Conservation (phyloP, 2,888 invertebrate species). For the Neoaliturus tenellus region DNA sequence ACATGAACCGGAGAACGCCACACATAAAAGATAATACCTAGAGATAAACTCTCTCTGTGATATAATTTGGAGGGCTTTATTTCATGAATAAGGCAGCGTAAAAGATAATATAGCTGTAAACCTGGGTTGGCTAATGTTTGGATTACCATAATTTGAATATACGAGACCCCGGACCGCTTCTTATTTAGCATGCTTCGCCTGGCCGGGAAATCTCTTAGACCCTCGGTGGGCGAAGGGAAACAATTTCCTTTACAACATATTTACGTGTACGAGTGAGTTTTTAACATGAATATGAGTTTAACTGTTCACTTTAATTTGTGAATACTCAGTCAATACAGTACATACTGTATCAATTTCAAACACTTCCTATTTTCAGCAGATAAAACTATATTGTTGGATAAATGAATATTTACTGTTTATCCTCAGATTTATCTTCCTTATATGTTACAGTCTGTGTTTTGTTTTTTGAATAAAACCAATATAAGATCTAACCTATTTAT, state of each 20-base stretch:
- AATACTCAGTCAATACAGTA: no score
- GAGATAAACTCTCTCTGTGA: slow-evolving; percentile 17
- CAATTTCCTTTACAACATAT: slow-evolving; percentile 25
- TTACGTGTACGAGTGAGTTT: no score
- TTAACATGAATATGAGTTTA: no score
- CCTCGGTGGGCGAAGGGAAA: neutral
- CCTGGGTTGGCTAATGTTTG: slow-evolving; percentile 26
- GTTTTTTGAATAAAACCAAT: no score
- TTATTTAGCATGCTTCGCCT: slow-evolving; percentile 21
- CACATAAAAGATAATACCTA: slow-evolving; percentile 7
- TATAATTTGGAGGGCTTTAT: slow-evolving; percentile 32
- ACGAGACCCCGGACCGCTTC: slow-evolving; percentile 8
- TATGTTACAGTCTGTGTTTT: no score
- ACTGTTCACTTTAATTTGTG: no score
- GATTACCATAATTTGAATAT: slow-evolving; percentile 35
- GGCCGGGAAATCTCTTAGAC: slow-evolving; percentile 30
- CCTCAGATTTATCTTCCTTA: no score
- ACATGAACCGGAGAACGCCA: neutral
- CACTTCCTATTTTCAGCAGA: no score
- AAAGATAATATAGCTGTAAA: slow-evolving; percentile 35
- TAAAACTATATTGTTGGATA: no score
- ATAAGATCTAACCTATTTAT: no score
- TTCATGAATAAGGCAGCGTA: slow-evolving; percentile 33
- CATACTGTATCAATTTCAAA: no score
- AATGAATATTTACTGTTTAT: no score